Percentiles rank a stretch among this genome's conserved stretches.
Conservation (phyloP, 2,888 invertebrate species). For the Antheraea assamensis region DNA sequence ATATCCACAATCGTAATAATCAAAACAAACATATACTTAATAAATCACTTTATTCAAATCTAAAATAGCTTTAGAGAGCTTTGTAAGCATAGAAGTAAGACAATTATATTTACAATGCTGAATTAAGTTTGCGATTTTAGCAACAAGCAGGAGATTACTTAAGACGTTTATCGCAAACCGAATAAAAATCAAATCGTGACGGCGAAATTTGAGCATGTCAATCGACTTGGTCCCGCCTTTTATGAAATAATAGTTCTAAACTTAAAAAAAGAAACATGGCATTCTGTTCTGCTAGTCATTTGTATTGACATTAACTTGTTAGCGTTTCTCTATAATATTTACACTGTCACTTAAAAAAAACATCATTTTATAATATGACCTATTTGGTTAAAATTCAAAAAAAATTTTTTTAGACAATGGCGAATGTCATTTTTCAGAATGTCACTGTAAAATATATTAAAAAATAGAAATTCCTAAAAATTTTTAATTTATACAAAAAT, state of each 20-base stretch:
- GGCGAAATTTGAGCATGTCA: constrained; percentile 14
- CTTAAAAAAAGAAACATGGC: not conserved
- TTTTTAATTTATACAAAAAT: too few species aligned
- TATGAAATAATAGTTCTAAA: constrained; percentile 3
- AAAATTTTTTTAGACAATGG: not conserved
- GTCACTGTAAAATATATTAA: not conserved
- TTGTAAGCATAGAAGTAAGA: constrained; percentile 11
- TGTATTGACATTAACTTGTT: not conserved
- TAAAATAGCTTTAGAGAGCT: constrained; percentile 11
- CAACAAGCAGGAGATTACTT: not conserved
- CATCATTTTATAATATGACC: not conserved
- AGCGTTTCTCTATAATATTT: not conserved
- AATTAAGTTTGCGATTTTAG: constrained; percentile 1
- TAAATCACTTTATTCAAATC: constrained; percentile 1
- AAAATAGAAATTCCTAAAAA: too few species aligned
- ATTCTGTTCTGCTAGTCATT: constrained; percentile 6
- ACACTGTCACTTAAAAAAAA: not conserved
- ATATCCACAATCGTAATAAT: not conserved
- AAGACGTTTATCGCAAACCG: not conserved
- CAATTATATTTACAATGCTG: not conserved
- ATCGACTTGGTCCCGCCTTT: constrained; percentile 12
- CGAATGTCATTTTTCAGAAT: not conserved
- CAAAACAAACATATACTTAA: not conserved
- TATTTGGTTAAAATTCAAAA: not conserved
- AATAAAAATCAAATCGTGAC: not conserved